Evolutionary conservation across 1,140 invertebrate genomes (phyloP).

Genomic region (Ptiloglossa arizonensis): DNA sequence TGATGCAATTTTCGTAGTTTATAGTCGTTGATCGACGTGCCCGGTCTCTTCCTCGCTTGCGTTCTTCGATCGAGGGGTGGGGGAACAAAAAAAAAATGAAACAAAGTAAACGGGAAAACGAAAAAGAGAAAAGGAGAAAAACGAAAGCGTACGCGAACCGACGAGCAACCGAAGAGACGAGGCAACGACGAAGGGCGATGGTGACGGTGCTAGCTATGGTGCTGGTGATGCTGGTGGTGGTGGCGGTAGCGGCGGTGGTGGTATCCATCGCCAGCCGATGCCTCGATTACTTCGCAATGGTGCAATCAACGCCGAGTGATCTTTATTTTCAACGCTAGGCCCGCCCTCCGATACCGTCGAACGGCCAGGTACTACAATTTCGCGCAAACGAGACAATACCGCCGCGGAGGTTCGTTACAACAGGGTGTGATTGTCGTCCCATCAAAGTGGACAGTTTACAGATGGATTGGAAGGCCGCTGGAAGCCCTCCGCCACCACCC

Average conservation of each 20-base stretch:
- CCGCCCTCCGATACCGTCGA: constrained; percentile 67
- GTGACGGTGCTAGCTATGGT: no score
- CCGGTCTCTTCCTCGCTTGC: constrained; percentile 7
- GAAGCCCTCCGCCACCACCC: constrained; percentile 13
- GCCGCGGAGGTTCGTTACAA: constrained; percentile 75
- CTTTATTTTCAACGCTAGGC: constrained; percentile 71
- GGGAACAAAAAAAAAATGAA: neutral
- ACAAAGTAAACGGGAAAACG: constrained; percentile 45
- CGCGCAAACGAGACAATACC: constrained; percentile 75
- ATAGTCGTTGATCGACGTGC: constrained; percentile 48
- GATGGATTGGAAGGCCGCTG: constrained; percentile 75
- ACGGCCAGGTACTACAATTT: constrained; percentile 74
- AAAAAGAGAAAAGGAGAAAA: constrained; percentile 5
- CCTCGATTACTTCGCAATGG: constrained; percentile 71
- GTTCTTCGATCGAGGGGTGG: neutral
- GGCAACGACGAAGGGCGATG: neutral
- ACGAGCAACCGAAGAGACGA: neutral
- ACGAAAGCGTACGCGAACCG: neutral
- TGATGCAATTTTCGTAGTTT: constrained; percentile 52
- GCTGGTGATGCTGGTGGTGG: no score
- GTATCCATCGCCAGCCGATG: constrained; percentile 44
- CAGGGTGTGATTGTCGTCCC: constrained; percentile 79
- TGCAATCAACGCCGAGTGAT: constrained; percentile 76
- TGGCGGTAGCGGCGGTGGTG: no score
- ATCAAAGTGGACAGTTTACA: constrained; percentile 81